Evolutionary conservation across 2,113 vertebrate genomes (phyloP).

Genomic region (Eulemur rufifrons): DNA sequence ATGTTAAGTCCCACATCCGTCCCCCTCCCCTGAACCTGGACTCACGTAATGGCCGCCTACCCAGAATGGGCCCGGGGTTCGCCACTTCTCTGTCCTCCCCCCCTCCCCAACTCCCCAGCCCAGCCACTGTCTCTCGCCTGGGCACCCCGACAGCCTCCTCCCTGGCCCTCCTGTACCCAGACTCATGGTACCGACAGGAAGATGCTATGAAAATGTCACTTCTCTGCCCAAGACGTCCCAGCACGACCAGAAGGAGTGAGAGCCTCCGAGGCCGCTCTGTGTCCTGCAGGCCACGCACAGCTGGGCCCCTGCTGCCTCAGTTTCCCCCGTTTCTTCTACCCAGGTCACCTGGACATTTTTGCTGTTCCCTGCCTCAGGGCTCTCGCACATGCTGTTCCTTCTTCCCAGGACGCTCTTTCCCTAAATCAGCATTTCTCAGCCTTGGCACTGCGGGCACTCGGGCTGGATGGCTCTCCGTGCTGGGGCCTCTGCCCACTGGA

Average conservation of each 20-base stretch:
- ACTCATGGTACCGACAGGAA: neutral
- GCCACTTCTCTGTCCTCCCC: neutral
- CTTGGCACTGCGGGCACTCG: neutral
- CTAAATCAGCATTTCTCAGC: neutral
- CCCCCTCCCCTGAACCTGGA: neutral
- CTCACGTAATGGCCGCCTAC: neutral
- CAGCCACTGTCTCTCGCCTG: neutral
- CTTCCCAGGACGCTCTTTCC: neutral
- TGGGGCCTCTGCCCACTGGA: too few species aligned
- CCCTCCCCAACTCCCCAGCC: neutral
- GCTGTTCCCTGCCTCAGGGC: neutral
- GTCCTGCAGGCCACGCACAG: too few species aligned
- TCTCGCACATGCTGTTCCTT: neutral
- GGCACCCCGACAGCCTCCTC: neutral
- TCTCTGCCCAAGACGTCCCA: neutral
- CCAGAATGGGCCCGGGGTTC: fast-evolving
- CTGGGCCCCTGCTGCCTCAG: neutral
- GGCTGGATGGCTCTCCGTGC: neutral
- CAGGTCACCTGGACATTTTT: neutral
- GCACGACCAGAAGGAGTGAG: neutral
- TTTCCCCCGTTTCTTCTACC: neutral
- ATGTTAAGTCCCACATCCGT: neutral
- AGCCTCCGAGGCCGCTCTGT: neutral
- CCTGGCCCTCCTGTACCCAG: too few species aligned
- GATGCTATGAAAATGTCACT: neutral